These are phyloP conservation scores for Dicerorhinus sumatrensis DNA, from an alignment of 2,113 vertebrate species.

Conservation along the genomic window DNA sequence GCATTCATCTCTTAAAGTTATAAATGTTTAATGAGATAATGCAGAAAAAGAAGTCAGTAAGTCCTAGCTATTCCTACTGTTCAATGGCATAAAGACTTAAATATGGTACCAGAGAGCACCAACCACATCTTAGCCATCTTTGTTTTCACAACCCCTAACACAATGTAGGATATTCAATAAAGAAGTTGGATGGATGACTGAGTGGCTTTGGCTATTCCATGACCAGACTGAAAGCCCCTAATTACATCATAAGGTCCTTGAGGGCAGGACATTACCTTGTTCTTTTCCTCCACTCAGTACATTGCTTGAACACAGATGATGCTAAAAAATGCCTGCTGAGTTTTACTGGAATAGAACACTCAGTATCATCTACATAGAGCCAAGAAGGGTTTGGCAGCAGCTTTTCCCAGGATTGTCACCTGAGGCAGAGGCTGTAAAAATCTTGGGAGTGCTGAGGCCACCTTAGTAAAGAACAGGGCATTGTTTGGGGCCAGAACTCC, in stretches of 20 bases:
- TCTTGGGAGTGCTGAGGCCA: constrained; percentile 50
- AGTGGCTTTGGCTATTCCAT: background rate
- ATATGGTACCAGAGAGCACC: background rate
- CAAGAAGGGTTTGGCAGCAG: background rate
- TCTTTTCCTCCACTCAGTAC: background rate
- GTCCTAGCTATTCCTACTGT: background rate
- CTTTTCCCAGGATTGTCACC: constrained; percentile 54
- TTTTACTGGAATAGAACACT: background rate
- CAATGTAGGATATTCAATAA: background rate
- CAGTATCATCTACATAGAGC: background rate
- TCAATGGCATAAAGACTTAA: background rate
- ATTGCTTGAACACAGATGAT: constrained; percentile 12
- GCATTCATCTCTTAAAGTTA: background rate
- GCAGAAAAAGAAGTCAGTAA: background rate
- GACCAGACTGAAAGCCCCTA: background rate
- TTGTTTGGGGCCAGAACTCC: constrained; percentile 69
- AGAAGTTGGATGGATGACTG: too few species aligned
- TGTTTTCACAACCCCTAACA: background rate
- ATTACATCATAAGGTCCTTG: background rate
- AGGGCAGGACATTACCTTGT: background rate
- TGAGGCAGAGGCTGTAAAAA: constrained; percentile 63
- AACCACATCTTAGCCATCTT: background rate
- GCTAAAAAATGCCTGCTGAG: background rate
- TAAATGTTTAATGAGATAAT: background rate
- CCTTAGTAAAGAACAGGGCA: constrained; percentile 62